These are phyloP conservation scores for Macrochelys suwanniensis DNA, from an alignment of 2,797 vertebrate genomes.

Conservation along the genomic window DNA sequence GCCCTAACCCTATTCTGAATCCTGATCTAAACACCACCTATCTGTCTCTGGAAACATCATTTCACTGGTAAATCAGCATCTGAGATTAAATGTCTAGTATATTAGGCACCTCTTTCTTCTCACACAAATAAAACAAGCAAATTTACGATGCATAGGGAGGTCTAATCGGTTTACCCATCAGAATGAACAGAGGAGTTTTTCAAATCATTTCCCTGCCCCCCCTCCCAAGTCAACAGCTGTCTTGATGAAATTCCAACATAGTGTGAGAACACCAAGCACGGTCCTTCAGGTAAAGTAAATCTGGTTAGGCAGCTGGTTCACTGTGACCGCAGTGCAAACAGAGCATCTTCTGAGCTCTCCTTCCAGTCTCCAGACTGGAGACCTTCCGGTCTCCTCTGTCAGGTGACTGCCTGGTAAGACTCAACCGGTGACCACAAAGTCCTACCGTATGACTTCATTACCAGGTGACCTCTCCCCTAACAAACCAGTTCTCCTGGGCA, in stretches of 20 bases:
- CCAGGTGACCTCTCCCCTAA: neutral
- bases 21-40: neutral
- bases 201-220: neutral
- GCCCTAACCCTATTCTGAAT: neutral
- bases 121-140: neutral
- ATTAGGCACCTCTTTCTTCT: neutral
- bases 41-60: neutral
- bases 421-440: neutral
- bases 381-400: neutral
- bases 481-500: neutral
- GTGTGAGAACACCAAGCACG: neutral
- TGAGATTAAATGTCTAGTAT: neutral
- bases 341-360: neutral
- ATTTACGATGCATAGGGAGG: no score
- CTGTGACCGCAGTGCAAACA: neutral
- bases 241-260: neutral
- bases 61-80: neutral
- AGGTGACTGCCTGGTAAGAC: neutral
- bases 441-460: neutral
- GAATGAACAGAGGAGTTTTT: neutral
- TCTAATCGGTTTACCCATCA: neutral
- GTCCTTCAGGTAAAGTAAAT: neutral
- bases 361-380: no score
- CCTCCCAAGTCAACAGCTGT: fast-evolving
- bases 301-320: neutral